Conservation (phyloP, 2,797 vertebrate species). For the Sorex maritimensis region DNA sequence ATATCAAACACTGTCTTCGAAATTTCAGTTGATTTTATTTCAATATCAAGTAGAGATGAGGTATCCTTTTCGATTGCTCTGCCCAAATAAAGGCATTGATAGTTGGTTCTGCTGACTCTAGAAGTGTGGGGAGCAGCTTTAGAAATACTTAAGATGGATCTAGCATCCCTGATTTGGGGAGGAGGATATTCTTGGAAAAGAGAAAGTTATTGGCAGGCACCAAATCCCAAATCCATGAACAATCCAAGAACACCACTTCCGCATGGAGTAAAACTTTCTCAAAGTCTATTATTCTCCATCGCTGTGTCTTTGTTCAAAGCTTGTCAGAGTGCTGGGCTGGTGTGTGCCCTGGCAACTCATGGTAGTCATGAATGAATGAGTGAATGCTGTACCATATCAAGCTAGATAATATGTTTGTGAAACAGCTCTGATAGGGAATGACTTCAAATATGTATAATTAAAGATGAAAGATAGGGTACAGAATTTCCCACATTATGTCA, state of each 20-base stretch:
- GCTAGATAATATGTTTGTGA: too few species aligned
- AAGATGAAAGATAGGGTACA: not conserved
- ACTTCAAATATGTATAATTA: too few species aligned
- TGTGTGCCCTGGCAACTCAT: rapidly evolving
- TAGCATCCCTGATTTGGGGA: not conserved
- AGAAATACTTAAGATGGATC: not conserved
- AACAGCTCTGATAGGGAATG: too few species aligned
- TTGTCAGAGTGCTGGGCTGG: rapidly evolving
- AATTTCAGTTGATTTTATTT: not conserved
- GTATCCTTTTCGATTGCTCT: not conserved
- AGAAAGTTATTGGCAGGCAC: not conserved
- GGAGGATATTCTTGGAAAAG: not conserved
- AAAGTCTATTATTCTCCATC: not conserved
- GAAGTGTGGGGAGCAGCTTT: not conserved
- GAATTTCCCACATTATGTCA: too few species aligned
- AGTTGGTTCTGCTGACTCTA: too few species aligned
- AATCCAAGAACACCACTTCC: not conserved
- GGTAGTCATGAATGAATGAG: not conserved
- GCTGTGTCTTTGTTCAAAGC: not conserved
- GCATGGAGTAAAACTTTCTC: rapidly evolving
- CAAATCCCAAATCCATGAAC: too few species aligned
- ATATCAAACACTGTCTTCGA: not conserved
- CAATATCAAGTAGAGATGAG: not conserved
- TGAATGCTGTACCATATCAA: rapidly evolving
- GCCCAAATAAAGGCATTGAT: not conserved